phyloP scores from a whole-genome alignment of 2,888 invertebrate genomes.

The Drosophila ezoana region DNA sequence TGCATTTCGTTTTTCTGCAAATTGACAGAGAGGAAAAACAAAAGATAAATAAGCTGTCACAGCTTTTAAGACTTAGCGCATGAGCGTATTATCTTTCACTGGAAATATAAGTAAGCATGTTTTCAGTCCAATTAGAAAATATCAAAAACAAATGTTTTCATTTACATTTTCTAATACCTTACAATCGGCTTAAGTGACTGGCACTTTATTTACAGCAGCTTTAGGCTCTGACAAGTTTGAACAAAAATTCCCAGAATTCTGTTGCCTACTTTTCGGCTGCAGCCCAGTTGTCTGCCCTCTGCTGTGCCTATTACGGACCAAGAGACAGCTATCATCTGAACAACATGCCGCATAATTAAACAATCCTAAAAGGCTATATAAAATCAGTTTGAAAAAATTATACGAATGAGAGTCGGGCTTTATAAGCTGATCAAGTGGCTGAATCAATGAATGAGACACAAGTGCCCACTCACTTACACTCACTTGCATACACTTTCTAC shows the following conservation, averaged over 20 bases:
- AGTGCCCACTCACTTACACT: constrained; percentile 39
- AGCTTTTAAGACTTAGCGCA: not conserved
- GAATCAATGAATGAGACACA: constrained; percentile 46
- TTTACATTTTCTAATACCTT: constrained; percentile 7
- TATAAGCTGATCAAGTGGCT: constrained; percentile 43
- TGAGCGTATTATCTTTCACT: not conserved
- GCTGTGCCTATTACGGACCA: no score
- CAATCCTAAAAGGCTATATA: constrained; percentile 9
- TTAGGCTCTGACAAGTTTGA: not conserved
- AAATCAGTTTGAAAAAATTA: not conserved
- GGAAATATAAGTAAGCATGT: not conserved
- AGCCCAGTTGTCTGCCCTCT: not conserved
- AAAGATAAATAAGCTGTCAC: constrained; percentile 1
- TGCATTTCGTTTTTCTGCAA: not conserved
- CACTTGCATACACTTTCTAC: constrained; percentile 26
- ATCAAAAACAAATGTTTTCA: constrained; percentile 14
- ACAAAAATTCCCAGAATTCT: not conserved
- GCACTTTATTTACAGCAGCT: constrained; percentile 11
- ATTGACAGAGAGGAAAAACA: not conserved
- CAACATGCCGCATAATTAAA: constrained; percentile 19
- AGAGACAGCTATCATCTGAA: not conserved
- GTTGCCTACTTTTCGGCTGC: constrained; percentile 1
- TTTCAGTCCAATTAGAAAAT: constrained; percentile 27
- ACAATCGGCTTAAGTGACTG: constrained; percentile 29
- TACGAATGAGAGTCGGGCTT: constrained; percentile 23